Evolutionary conservation across 2,888 invertebrate genomes (phyloP), one percentile per base, ranked within the genome.

Genomic region (Temnothorax rugatulus): DNA sequence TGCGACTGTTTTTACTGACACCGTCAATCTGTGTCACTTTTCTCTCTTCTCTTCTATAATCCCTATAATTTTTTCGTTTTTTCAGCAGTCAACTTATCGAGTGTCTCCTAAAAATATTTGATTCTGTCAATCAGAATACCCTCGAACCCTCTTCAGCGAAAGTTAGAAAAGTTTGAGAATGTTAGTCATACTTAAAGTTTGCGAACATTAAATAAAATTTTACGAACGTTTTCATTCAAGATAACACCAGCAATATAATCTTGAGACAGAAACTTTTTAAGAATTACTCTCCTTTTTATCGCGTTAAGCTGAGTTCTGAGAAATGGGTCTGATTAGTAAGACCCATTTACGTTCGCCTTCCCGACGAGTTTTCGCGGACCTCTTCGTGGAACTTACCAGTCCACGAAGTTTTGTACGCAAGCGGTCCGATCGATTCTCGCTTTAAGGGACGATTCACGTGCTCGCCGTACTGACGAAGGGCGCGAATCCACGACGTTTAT

Each of bases 361-460:
- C 13, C 15, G 25, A 63, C 29, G 52, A 44, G 54, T 34, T 61
- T 29, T 25, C 41, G 52, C 29, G 44, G 11, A 29, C 38, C 44
- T 66, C 64, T 71, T 73, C 75, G 74, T 63, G 74, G 76, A 88
- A 90, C 88, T 90, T 88, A 90, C 90, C 89, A 69, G 74, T 82
- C 84, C 84, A 84, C 89, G 25, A 47, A 68, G 88, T 84, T 89
- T 84, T 68, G 64, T 86, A 84, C 76, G 82, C 77, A 64, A 76
- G 52, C 84, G 61, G 69, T 69, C 54, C 81, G 86, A 90, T 90
- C 90, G 85, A 90, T 90, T 89, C 74, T 86, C 82, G 69, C 85
- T 86, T 79, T 69, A 84, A 88, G 86, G 86, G 86, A 68, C 85
- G 87, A 87, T 90, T 91, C 91, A 89, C 90, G 90, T 90, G 90